phyloP scores from a whole-genome alignment of 2,888 invertebrate species.

The Sarcophaga variegata region DNA sequence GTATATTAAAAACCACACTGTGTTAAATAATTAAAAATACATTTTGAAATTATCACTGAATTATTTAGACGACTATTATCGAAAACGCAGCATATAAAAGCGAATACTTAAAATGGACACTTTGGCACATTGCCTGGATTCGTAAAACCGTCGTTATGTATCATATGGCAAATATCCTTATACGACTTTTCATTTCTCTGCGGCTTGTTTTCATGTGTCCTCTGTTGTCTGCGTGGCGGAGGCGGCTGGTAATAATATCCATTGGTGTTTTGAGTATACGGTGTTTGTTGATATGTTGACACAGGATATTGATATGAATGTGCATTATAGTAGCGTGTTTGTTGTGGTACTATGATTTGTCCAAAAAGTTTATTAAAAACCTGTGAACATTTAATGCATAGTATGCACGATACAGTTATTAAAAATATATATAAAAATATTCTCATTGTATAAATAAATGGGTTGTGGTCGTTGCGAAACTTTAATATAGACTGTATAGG shows the following conservation, averaged over 20 bases:
- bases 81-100: too few species aligned
- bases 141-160: conserved; percentile 75
- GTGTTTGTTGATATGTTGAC: conserved; percentile 22
- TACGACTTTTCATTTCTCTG: conserved; percentile 70
- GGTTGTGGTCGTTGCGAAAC: conserved; percentile 15
- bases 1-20: too few species aligned
- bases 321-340: conserved; percentile 64
- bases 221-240: conserved; percentile 26
- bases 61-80: too few species aligned
- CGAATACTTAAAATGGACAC: conserved; percentile 73
- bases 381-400: conserved; percentile 21
- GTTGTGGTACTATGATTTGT: conserved; percentile 25
- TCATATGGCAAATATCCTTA: conserved; percentile 76
- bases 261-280: conserved; percentile 54
- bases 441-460: conserved; percentile 43
- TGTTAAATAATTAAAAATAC: too few species aligned
- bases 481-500: conserved; percentile 30
- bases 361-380: conserved; percentile 31
- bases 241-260: conserved; percentile 53
- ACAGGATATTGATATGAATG: conserved; percentile 61
- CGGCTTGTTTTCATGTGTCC: background rate
- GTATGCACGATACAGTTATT: conserved; percentile 6
- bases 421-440: conserved; percentile 6
- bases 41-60: too few species aligned
- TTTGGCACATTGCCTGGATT: conserved; percentile 75